A percentile compares a stretch with the other conserved stretches of the same genome.
These are phyloP conservation scores for Neoitamus cyanurus DNA, from an alignment of 2,888 invertebrate genomes.

Conservation along the genomic window DNA sequence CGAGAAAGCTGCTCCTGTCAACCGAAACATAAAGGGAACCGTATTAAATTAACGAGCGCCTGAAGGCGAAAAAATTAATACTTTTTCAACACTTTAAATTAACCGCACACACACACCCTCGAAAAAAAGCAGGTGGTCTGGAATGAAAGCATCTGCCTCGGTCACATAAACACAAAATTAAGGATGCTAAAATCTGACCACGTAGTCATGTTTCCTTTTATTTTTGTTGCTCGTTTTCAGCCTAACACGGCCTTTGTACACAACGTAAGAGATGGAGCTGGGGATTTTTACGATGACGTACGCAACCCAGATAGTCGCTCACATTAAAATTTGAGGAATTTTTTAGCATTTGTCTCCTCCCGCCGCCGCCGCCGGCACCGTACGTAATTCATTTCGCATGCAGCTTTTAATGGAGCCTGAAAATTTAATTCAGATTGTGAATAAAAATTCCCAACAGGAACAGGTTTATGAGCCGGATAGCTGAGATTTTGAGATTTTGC, in stretches of 20 bases:
- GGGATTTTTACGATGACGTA: neutral
- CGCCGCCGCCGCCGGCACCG: neutral
- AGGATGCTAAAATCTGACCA: slow-evolving; percentile 12
- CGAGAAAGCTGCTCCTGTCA: neutral
- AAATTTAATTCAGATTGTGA: slow-evolving; percentile 2
- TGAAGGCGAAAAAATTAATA: slow-evolving; percentile 34
- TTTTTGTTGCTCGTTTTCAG: slow-evolving; percentile 9
- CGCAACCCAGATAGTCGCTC: no score
- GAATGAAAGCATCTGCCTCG: slow-evolving; percentile 16
- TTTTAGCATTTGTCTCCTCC: neutral
- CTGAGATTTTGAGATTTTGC: neutral
- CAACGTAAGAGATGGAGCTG: neutral
- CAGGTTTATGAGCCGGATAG: neutral
- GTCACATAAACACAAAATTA: slow-evolving; percentile 38
- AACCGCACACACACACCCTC: neutral
- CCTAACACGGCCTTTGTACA: neutral
- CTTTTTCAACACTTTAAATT: slow-evolving; percentile 35
- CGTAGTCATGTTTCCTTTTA: slow-evolving; percentile 26
- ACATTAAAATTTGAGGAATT: slow-evolving; percentile 1
- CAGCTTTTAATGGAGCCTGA: neutral
- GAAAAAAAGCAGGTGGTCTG: neutral
- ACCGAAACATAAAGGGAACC: neutral
- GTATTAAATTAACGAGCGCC: neutral
- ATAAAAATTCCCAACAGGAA: neutral
- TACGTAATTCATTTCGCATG: slow-evolving; percentile 11